These are phyloP conservation scores for Metopia argyrocephala DNA, from an alignment of 2,888 invertebrate genomes.

Conservation along the genomic window DNA sequence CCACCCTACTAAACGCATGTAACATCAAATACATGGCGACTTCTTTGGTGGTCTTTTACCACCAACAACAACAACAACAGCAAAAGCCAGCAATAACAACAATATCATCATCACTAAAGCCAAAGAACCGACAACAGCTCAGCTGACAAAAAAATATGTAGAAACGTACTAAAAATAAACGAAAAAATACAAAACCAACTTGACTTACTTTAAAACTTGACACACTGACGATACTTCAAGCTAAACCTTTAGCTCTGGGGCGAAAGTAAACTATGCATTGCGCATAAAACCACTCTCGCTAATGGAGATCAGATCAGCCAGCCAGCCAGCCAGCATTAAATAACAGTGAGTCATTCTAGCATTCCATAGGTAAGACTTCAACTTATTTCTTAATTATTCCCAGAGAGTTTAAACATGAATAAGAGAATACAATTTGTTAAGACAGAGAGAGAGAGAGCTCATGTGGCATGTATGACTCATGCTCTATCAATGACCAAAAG, in stretches of 20 bases:
- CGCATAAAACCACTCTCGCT: neutral
- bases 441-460: neutral
- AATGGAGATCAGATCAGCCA: neutral
- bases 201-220: slow-evolving; percentile 62
- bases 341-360: slow-evolving; percentile 46
- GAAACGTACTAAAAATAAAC: neutral
- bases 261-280: neutral
- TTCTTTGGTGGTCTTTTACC: slow-evolving; percentile 63
- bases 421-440: neutral
- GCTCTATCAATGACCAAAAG: neutral
- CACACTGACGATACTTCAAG: slow-evolving; percentile 51
- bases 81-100: slow-evolving; percentile 25
- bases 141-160: neutral
- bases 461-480: neutral
- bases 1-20: slow-evolving; percentile 62
- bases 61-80: slow-evolving; percentile 33
- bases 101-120: slow-evolving; percentile 53
- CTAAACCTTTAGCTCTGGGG: neutral
- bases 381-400: neutral
- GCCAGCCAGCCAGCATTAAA: neutral
- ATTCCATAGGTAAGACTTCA: neutral
- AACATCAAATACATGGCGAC: slow-evolving; percentile 63
- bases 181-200: slow-evolving; percentile 20
- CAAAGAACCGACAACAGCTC: slow-evolving; percentile 42
- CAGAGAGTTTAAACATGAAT: neutral